These are phyloP conservation scores for Aphelocoma coerulescens DNA, from an alignment of 2,113 vertebrate genomes.

Conservation along the genomic window DNA sequence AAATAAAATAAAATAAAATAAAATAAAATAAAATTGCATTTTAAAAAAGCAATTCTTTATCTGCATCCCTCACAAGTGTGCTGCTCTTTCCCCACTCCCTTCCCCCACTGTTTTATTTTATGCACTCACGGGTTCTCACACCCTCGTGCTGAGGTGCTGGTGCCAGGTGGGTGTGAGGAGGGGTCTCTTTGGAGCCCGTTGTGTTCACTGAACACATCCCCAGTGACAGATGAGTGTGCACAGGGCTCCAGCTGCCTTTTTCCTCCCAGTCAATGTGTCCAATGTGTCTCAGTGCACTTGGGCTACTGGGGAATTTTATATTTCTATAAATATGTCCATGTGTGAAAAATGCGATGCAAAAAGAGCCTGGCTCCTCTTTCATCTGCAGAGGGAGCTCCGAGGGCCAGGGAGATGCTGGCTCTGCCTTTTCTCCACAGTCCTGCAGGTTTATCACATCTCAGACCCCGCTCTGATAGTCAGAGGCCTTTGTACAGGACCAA, in stretches of 20 bases:
- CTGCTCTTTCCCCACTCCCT: not conserved
- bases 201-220: fast-evolving
- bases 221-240: not conserved
- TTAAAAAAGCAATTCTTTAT: not conserved
- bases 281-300: not conserved
- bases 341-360: not conserved
- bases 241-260: not conserved
- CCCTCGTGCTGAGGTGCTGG: not conserved
- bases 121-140: not conserved
- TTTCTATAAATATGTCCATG: not conserved
- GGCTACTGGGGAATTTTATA: not conserved
- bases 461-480: not conserved
- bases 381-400: slow-evolving; percentile 14
- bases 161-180: not conserved
- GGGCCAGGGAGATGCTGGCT: not conserved
- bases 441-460: not conserved
- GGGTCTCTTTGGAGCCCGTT: not conserved
- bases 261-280: not conserved
- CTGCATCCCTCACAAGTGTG: not conserved
- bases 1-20: too few species aligned
- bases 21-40: not conserved
- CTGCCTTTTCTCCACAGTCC: not conserved
- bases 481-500: not conserved
- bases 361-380: not conserved
- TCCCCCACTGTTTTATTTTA: not conserved